Base-by-base conservation (phyloP, 2,113 vertebrate species). In the Bubo scandiacus region DNA sequence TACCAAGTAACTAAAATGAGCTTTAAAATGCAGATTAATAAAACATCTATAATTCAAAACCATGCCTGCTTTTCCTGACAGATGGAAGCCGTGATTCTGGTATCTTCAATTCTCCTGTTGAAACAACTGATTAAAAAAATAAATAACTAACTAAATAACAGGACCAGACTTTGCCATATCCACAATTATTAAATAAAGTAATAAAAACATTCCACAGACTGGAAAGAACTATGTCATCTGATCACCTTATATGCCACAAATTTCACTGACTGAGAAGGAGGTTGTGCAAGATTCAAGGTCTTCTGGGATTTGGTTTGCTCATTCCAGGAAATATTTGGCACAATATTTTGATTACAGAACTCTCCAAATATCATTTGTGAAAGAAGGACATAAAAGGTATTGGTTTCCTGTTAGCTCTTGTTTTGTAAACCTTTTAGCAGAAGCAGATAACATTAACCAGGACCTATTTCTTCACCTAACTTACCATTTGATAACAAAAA, bases 291-390 rank as follows among this genome's bases (percentile, higher is more conserved):
- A 88, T 8, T 62, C 84, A 82, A 91, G 92, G 96, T 85, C 89
- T 70, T 59, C 74, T 77, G 81, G 1, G 3, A 62, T 51, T 79
- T 61, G 19, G 6, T 65, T 68, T 87, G 74, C 74, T 71, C 66
- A 63, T 92, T 97, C 74, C 86, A 90, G 91, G 91, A 96, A 95
- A 58, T 34, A 75, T 63, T 40, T 96, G 88, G 84, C 87, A 88
- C 52, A 81, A 34, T 30, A 58, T 80, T 89, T 94, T 77, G 74
- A 86, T 82, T 88, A 73, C 78, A 90, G 81, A 85, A 51, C 54
- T 82, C 73, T 90, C 70, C 74, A 87, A 96, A 94, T 42, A 95
- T 17, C 29, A 80, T 34, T 90, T 66, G 26, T 51, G 70, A 73
- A 49, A 89, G 54, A 6, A 63, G 42, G 36, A 58, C 63, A 52